phyloP scores from a whole-genome alignment of 2,888 invertebrate species.

The Fragum whitleyi region DNA sequence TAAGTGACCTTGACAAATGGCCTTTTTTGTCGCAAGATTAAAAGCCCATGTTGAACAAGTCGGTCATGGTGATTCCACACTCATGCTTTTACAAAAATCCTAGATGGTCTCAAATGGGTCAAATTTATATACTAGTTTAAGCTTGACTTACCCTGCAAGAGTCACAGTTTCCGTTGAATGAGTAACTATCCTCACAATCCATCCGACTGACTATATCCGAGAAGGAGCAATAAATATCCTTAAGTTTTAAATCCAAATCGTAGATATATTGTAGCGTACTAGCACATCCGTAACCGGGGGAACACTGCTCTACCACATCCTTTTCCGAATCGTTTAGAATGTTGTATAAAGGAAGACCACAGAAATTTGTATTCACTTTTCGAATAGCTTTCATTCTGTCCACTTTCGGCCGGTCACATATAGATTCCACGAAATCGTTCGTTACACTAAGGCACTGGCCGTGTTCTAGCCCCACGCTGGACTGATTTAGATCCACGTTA shows the following conservation, averaged over 20 bases:
- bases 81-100: too few relatives aligned
- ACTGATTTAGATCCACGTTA: slow-evolving; percentile 29
- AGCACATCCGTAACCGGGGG: slow-evolving; percentile 35
- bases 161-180: slow-evolving; percentile 30
- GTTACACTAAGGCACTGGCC: slow-evolving; percentile 54
- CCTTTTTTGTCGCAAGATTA: too few relatives aligned
- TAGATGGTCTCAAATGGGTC: too few relatives aligned
- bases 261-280: slow-evolving; percentile 32
- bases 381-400: slow-evolving; percentile 23
- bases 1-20: too few relatives aligned
- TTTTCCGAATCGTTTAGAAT: slow-evolving; percentile 39
- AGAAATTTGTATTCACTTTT: slow-evolving; percentile 38
- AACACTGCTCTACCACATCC: slow-evolving; percentile 32
- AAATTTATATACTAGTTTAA: too few relatives aligned
- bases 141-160: slow-evolving; percentile 45
- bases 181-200: slow-evolving; percentile 46
- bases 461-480: slow-evolving; percentile 18
- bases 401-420: slow-evolving; percentile 33
- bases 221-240: slow-evolving; percentile 46
- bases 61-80: too few relatives aligned
- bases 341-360: slow-evolving; percentile 49
- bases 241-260: slow-evolving; percentile 35
- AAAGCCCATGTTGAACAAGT: too few relatives aligned
- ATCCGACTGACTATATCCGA: slow-evolving; percentile 42
- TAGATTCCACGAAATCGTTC: slow-evolving; percentile 28